phyloP scores from a whole-genome alignment of 2,888 invertebrate species.

The Trilocha varians region DNA sequence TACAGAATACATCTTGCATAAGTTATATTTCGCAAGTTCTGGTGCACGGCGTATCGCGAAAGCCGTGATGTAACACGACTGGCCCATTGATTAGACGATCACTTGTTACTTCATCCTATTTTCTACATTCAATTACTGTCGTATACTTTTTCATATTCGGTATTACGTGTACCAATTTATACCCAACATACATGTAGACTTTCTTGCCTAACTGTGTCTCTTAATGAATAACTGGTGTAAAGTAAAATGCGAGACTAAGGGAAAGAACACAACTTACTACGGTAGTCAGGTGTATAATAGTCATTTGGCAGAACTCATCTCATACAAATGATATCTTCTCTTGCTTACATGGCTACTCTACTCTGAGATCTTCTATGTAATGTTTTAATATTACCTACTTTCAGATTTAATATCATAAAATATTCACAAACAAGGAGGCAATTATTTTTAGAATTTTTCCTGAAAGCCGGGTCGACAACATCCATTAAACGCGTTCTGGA shows the following conservation, averaged over 20 bases:
- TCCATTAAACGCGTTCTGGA: conserved; percentile 12
- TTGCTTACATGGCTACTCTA: no score
- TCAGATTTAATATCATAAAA: no score
- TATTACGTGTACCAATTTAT: neutral
- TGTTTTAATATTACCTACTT: no score
- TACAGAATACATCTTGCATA: conserved; percentile 55
- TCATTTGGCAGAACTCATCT: no score
- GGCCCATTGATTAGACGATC: conserved; percentile 59
- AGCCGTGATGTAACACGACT: conserved; percentile 58
- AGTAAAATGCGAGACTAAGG: no score
- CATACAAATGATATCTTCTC: no score
- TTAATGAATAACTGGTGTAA: no score
- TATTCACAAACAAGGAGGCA: conserved; percentile 17
- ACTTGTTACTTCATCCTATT: conserved; percentile 50
- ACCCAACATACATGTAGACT: no score
- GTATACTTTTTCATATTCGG: neutral
- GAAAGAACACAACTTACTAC: no score
- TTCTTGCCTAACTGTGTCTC: no score
- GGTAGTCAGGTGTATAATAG: no score
- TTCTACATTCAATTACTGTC: conserved; percentile 6
- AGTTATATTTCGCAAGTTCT: conserved; percentile 55
- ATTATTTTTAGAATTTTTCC: conserved; percentile 14
- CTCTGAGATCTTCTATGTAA: no score
- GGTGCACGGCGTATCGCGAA: conserved; percentile 50
- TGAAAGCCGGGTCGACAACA: conserved; percentile 11